Conservation (phyloP, 2,888 invertebrate genomes). For the Bellardia pandia region DNA sequence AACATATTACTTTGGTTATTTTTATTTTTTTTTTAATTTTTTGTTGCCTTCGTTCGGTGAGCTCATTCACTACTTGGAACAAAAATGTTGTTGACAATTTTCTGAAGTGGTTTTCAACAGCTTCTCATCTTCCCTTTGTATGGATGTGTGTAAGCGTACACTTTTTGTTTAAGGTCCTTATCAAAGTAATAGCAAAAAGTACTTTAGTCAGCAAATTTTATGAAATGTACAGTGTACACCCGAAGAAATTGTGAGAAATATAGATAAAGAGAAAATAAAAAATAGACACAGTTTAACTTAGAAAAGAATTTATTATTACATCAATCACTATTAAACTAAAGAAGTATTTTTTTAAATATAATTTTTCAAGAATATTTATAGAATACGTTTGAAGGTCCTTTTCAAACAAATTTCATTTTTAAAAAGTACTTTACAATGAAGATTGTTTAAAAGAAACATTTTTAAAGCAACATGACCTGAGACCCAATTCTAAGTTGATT, state of each 20-base stretch:
- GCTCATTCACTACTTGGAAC: conserved; percentile 43
- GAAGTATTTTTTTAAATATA: no score
- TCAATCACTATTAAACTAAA: no score
- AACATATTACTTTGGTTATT: conserved; percentile 25
- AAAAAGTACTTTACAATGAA: no score
- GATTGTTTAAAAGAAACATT: no score
- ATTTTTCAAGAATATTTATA: no score
- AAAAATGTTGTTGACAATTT: conserved; percentile 61
- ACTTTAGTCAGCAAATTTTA: conserved; percentile 61
- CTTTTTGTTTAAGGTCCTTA: conserved; percentile 51
- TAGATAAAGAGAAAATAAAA: not conserved
- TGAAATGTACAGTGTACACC: conserved; percentile 23
- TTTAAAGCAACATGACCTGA: no score
- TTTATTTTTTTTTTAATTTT: conserved; percentile 8
- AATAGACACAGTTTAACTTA: no score
- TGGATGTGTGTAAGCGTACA: not conserved
- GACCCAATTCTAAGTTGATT: no score
- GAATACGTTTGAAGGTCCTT: no score
- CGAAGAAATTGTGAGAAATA: not conserved
- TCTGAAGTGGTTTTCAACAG: conserved; percentile 66
- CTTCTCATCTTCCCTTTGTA: conserved; percentile 38
- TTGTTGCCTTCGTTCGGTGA: conserved; percentile 13
- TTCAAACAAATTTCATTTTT: no score
- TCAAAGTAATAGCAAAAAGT: conserved; percentile 52
- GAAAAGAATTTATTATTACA: no score